Percentiles rank a stretch among this genome's conserved stretches.
Evolutionary conservation across 2,888 invertebrate species (phyloP).

Genomic region (Chirona hameri): DNA sequence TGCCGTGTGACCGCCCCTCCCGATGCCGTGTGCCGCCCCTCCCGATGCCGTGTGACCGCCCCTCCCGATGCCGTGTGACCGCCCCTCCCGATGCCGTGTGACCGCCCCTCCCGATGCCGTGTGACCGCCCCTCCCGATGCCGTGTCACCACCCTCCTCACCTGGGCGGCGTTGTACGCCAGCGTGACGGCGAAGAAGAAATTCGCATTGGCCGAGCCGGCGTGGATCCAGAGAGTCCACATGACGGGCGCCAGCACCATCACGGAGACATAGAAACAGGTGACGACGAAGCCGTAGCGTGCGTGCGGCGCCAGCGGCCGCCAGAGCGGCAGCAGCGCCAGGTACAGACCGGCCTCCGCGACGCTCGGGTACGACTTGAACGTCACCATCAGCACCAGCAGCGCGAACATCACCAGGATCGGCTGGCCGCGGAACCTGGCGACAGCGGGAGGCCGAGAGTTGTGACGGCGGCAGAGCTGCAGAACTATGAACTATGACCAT

Average conservation of each 20-base stretch:
- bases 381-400: constrained; percentile 78
- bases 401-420: constrained; percentile 72
- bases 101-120: background rate
- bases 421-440: constrained; percentile 51
- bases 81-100: no score
- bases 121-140: background rate
- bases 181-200: constrained; percentile 96
- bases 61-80: background rate
- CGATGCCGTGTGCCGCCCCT: no score
- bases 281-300: constrained; percentile 91
- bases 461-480: no score
- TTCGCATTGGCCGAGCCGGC: constrained; percentile 98
- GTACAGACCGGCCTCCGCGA: constrained; percentile 92
- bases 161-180: constrained; percentile 89
- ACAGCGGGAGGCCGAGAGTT: constrained; percentile 52
- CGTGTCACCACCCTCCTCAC: constrained; percentile 44
- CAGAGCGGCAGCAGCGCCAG: constrained; percentile 85
- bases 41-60: background rate
- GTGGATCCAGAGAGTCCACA: constrained; percentile 98
- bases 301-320: constrained; percentile 80
- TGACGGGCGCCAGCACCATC: constrained; percentile 84
- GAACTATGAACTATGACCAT: no score
- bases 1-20: background rate
- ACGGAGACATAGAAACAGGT: constrained; percentile 86
- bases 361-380: constrained; percentile 94